A percentile compares a stretch with the other conserved stretches of the same genome.
phyloP scores from a whole-genome alignment of 1,140 invertebrate species.

The Sycophila sp. region DNA sequence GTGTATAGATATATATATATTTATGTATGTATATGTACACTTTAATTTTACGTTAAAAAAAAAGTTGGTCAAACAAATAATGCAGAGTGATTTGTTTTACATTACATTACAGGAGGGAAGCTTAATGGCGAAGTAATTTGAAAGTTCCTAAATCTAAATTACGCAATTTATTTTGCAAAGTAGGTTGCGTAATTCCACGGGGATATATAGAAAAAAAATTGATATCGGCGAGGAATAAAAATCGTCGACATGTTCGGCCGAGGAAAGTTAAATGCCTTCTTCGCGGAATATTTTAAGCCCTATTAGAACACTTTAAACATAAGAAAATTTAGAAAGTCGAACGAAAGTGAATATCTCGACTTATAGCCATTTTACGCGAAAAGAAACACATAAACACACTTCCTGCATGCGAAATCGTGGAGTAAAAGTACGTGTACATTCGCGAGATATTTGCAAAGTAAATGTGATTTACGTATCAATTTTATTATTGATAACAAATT shows the following conservation, averaged over 20 bases:
- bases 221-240: not conserved
- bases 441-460: not conserved
- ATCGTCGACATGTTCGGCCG: not conserved
- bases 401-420: not conserved
- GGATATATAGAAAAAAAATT: too few relatives aligned
- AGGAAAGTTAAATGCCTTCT: slow-evolving; percentile 11
- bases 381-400: not conserved
- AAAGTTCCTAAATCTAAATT: too few relatives aligned
- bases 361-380: not conserved
- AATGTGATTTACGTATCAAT: not conserved
- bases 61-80: too few relatives aligned
- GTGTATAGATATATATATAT: too few relatives aligned
- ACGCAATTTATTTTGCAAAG: too few relatives aligned
- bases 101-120: too few relatives aligned
- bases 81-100: too few relatives aligned
- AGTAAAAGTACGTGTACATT: not conserved
- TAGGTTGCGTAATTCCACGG: too few relatives aligned
- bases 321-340: slow-evolving; percentile 31
- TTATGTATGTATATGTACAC: too few relatives aligned
- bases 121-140: too few relatives aligned
- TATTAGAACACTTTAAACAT: slow-evolving; percentile 6
- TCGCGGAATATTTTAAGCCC: slow-evolving; percentile 6
- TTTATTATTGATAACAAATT: too few relatives aligned
- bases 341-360: slow-evolving; percentile 25
- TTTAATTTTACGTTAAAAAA: too few relatives aligned